Evolutionary conservation across 2,113 vertebrate species (phyloP).

Genomic region (Empidonax alnorum): DNA sequence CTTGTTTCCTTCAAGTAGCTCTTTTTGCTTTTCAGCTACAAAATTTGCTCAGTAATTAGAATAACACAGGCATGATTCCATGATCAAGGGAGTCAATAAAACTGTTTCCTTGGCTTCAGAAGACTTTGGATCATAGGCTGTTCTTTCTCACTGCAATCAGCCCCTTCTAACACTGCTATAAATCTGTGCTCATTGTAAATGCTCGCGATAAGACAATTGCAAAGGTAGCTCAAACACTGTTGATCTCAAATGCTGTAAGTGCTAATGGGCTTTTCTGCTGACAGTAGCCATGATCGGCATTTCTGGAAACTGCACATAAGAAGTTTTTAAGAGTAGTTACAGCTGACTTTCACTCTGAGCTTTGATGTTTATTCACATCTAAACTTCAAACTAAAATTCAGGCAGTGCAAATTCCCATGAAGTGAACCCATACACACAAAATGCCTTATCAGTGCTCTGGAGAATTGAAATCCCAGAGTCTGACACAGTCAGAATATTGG

Average conservation of each 20-base stretch:
- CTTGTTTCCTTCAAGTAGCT: not conserved
- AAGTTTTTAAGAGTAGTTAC: not conserved
- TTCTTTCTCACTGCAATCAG: not conserved
- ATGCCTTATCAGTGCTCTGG: not conserved
- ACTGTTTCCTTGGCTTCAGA: not conserved
- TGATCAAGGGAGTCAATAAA: not conserved
- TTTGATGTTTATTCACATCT: conserved; percentile 44
- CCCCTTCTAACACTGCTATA: not conserved
- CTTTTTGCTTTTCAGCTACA: not conserved
- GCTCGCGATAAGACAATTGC: not conserved
- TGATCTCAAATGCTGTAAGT: not conserved
- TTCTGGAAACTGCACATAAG: not conserved
- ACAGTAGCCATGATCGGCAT: not conserved
- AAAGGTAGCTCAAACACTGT: not conserved
- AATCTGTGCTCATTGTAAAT: not conserved
- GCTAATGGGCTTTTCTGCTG: not conserved
- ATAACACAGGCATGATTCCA: not conserved
- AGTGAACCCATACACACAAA: not conserved
- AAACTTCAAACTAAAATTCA: conserved; percentile 39
- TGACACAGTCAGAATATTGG: conserved; percentile 18
- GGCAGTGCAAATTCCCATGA: conserved; percentile 1
- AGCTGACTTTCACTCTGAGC: not conserved
- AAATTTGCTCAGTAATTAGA: not conserved
- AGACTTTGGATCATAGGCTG: not conserved
- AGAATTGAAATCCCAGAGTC: not conserved